These are phyloP conservation scores for Plutella xylostella DNA, from an alignment of 2,888 invertebrate species.

Conservation along the genomic window DNA sequence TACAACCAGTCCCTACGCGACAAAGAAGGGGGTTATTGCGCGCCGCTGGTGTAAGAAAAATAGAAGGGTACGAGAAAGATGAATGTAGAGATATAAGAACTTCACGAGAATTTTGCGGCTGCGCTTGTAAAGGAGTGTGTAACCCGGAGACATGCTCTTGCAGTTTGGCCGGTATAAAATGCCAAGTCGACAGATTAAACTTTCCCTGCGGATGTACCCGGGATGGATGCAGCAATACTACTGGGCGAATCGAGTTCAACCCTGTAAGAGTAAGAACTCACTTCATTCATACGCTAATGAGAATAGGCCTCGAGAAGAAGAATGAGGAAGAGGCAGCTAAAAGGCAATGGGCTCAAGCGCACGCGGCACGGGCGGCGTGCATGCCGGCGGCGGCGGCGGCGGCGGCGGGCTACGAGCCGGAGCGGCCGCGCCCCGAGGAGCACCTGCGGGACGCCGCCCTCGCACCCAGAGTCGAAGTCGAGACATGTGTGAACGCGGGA, in stretches of 20 bases:
- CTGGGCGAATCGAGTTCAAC: slow-evolving; percentile 96
- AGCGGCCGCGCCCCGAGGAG: slow-evolving; percentile 34
- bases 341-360: slow-evolving; percentile 55
- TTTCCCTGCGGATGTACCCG: slow-evolving; percentile 97
- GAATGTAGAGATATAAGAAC: slow-evolving; percentile 93
- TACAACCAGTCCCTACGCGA: slow-evolving; percentile 92
- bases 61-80: slow-evolving; percentile 93
- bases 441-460: slow-evolving; percentile 66
- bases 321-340: slow-evolving; percentile 70
- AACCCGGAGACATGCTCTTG: slow-evolving; percentile 97
- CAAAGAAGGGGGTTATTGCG: slow-evolving; percentile 89
- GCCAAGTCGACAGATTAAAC: slow-evolving; percentile 95
- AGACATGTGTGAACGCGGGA: slow-evolving; percentile 73
- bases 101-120: slow-evolving; percentile 94
- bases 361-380: background rate
- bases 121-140: slow-evolving; percentile 92
- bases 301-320: slow-evolving; percentile 89
- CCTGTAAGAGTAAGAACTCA: slow-evolving; percentile 95
- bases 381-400: slow-evolving; percentile 40
- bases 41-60: slow-evolving; percentile 94
- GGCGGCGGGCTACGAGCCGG: slow-evolving; percentile 40
- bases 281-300: slow-evolving; percentile 96
- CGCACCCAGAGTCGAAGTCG: slow-evolving; percentile 70
- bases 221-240: slow-evolving; percentile 92
- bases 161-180: slow-evolving; percentile 95